Percentiles rank a stretch among this genome's conserved stretches.
These are phyloP conservation scores for Eriosoma lanigerum DNA, from an alignment of 1,140 invertebrate species.

Conservation along the genomic window DNA sequence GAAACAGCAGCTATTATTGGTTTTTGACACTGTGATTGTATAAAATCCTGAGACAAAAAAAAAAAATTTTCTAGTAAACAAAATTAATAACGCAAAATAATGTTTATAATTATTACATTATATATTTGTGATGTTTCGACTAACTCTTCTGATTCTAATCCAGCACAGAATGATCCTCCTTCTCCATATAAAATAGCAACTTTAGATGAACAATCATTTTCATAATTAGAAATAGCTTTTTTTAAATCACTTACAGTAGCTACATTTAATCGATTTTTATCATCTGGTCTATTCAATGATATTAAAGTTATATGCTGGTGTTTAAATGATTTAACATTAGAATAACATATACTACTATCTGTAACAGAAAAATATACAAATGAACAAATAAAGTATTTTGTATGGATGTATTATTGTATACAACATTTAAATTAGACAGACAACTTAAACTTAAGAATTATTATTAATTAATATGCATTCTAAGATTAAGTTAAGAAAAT, in stretches of 20 bases:
- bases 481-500: neutral
- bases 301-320: conserved; percentile 62
- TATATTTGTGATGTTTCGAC: neutral
- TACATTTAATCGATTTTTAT: conserved; percentile 77
- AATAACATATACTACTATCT: neutral
- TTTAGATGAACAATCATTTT: conserved; percentile 62
- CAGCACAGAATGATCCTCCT: conserved; percentile 88
- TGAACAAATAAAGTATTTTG: neutral
- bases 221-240: conserved; percentile 62
- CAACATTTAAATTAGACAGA: neutral
- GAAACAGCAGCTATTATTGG: conserved; percentile 81
- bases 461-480: neutral
- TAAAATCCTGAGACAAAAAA: conserved; percentile 53
- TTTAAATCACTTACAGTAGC: conserved; percentile 59
- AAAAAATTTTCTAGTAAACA: neutral
- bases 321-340: conserved; percentile 52
- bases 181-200: conserved; percentile 82
- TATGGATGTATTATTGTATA: neutral
- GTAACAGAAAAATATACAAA: neutral
- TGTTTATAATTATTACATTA: conserved; percentile 45
- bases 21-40: conserved; percentile 61
- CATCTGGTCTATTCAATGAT: conserved; percentile 81
- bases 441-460: neutral
- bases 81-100: conserved; percentile 1
- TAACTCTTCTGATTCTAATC: conserved; percentile 65